Percentiles rank a stretch among this genome's conserved stretches.
Evolutionary conservation across 1,140 invertebrate genomes (phyloP).

Genomic region (Nephila pilipes): DNA sequence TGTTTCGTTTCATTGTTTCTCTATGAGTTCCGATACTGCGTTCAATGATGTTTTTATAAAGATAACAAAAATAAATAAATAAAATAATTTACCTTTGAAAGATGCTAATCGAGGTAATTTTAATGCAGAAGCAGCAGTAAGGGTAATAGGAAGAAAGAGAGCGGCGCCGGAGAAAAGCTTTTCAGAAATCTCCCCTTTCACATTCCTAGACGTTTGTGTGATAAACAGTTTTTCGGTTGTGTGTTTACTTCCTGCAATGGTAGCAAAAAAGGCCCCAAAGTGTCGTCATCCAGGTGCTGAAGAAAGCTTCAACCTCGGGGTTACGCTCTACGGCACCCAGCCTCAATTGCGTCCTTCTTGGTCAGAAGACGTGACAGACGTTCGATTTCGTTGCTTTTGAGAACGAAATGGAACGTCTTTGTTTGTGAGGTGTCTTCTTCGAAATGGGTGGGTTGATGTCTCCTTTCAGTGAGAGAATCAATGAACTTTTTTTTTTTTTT

Average conservation of each 20-base stretch:
- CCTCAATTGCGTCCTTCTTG: constrained; percentile 16
- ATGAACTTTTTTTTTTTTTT: neutral
- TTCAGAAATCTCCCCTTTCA: neutral
- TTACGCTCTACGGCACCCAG: constrained; percentile 12
- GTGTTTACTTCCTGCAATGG: neutral
- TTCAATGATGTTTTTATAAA: no score
- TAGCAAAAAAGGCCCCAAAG: neutral
- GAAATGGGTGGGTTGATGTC: neutral
- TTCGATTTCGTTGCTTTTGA: constrained; percentile 3
- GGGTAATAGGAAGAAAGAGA: neutral
- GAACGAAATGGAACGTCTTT: neutral
- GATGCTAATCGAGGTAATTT: neutral
- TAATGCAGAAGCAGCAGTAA: neutral
- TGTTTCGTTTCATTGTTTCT: no score
- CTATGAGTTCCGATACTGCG: no score
- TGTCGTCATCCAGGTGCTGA: constrained; percentile 21
- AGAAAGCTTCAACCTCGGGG: neutral
- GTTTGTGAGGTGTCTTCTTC: constrained; percentile 4
- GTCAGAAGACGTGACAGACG: neutral
- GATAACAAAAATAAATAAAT: no score
- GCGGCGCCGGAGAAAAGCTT: neutral
- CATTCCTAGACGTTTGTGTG: neutral
- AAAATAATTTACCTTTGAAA: no score
- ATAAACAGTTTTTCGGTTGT: neutral
- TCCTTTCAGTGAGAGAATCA: neutral